Conservation (phyloP, 2,888 invertebrate species). For the Agonopterix subpropinquella region DNA sequence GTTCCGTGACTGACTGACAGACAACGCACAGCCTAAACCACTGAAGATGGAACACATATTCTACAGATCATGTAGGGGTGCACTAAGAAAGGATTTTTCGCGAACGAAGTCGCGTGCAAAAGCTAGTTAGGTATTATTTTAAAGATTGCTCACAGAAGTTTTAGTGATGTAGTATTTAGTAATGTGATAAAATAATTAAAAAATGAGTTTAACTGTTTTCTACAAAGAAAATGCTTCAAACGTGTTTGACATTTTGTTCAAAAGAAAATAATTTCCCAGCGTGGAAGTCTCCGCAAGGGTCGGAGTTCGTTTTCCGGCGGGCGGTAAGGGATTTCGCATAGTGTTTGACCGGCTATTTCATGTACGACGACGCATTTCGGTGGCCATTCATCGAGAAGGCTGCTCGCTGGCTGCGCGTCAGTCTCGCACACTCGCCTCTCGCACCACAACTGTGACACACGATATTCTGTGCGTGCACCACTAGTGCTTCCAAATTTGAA, state of each 20-base stretch:
- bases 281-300: slow-evolving; percentile 48
- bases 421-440: slow-evolving; percentile 59
- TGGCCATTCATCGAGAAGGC: slow-evolving; percentile 73
- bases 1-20: too few relatives aligned
- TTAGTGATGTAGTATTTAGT: too few relatives aligned
- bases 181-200: too few relatives aligned
- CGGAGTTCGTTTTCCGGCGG: slow-evolving; percentile 52
- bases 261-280: slow-evolving; percentile 1
- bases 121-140: too few relatives aligned
- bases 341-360: slow-evolving; percentile 71
- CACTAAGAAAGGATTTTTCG: too few relatives aligned
- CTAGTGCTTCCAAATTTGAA: slow-evolving; percentile 37
- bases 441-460: slow-evolving; percentile 52
- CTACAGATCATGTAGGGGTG: too few relatives aligned
- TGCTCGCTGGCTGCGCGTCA: slow-evolving; percentile 70
- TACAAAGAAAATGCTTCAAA: too few relatives aligned
- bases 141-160: too few relatives aligned
- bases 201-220: too few relatives aligned
- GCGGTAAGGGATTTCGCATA: slow-evolving; percentile 72
- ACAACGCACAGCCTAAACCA: too few relatives aligned
- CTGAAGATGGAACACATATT: too few relatives aligned
- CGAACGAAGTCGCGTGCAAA: too few relatives aligned
- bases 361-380: slow-evolving; percentile 72
- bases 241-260: neutral
- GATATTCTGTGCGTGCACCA: slow-evolving; percentile 33